These are phyloP conservation scores for Chrysotoxum bicinctum DNA, from an alignment of 2,888 invertebrate genomes.

Conservation along the genomic window DNA sequence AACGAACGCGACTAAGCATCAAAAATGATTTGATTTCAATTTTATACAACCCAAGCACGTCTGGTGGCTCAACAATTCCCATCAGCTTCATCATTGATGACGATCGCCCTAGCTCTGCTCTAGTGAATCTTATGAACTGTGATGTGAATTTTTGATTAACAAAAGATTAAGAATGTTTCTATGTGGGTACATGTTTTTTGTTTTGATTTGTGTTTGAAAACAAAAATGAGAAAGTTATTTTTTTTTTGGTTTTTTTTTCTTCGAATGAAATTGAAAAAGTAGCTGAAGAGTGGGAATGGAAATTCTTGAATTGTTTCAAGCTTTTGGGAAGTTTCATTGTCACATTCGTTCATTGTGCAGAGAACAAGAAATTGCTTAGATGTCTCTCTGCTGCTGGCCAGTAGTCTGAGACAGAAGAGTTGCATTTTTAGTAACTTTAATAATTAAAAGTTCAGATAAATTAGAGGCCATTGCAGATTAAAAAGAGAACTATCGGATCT, in stretches of 20 bases:
- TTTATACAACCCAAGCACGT: slow-evolving; percentile 74
- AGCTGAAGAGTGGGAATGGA: slow-evolving; percentile 1
- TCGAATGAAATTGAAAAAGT: slow-evolving; percentile 1
- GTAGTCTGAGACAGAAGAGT: not conserved
- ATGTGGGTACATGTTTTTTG: slow-evolving; percentile 49
- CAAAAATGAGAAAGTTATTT: slow-evolving; percentile 18
- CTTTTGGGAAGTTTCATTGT: slow-evolving; percentile 1
- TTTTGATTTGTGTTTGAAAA: slow-evolving; percentile 16
- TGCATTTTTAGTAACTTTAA: not conserved
- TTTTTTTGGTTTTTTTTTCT: not conserved
- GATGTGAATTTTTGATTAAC: slow-evolving; percentile 51
- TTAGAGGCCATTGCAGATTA: too few relatives aligned
- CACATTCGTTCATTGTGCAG: not conserved
- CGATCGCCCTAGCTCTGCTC: not conserved
- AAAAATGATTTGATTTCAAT: slow-evolving; percentile 77
- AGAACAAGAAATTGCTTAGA: not conserved
- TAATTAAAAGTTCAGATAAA: too few relatives aligned
- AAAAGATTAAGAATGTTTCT: slow-evolving; percentile 65
- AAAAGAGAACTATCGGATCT: too few relatives aligned
- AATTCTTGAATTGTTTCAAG: slow-evolving; percentile 11
- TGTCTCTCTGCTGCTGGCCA: not conserved
- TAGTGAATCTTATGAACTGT: slow-evolving; percentile 31
- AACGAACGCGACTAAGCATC: slow-evolving; percentile 75
- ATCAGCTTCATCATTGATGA: slow-evolving; percentile 13
- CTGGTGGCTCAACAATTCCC: slow-evolving; percentile 12